Evolutionary conservation across 1,140 invertebrate genomes (phyloP).

Genomic region (Holotrichia oblita): DNA sequence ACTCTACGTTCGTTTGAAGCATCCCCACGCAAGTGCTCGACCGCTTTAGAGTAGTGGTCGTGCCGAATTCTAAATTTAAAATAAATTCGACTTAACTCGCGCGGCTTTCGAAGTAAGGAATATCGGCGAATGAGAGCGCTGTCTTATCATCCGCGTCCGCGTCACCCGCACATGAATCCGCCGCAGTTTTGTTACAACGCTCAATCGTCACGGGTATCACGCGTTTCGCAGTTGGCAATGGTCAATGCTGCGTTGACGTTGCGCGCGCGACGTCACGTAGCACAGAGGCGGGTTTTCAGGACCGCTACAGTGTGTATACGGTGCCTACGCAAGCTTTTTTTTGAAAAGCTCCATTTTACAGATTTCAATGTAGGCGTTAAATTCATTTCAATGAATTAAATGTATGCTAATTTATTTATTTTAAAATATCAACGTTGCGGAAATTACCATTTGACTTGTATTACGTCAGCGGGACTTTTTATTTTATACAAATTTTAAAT

Average conservation of each 20-base stretch:
- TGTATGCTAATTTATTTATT: too few species aligned
- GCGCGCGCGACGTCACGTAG: not conserved
- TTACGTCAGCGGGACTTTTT: too few species aligned
- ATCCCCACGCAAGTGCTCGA: not conserved
- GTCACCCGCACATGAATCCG: not conserved
- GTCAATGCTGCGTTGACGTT: slow-evolving; percentile 16
- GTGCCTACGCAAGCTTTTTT: not conserved
- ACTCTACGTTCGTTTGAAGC: not conserved
- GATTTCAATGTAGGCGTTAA: not conserved
- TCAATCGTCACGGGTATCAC: slow-evolving; percentile 1
- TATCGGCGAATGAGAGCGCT: not conserved
- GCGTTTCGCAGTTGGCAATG: slow-evolving; percentile 35
- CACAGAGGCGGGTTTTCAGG: not conserved
- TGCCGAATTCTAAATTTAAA: not conserved
- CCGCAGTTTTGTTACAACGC: not conserved
- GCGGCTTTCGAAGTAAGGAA: not conserved
- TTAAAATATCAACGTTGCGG: too few species aligned
- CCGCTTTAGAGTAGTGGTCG: not conserved
- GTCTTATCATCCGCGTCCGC: too few species aligned
- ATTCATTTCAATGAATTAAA: too few species aligned
- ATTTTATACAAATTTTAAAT: too few species aligned
- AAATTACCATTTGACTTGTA: too few species aligned
- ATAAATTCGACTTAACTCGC: not conserved
- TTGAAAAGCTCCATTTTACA: not conserved
- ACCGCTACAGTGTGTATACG: not conserved